Base-by-base conservation (phyloP, 2,797 vertebrate genomes). In the Lutjanus campechanus region DNA sequence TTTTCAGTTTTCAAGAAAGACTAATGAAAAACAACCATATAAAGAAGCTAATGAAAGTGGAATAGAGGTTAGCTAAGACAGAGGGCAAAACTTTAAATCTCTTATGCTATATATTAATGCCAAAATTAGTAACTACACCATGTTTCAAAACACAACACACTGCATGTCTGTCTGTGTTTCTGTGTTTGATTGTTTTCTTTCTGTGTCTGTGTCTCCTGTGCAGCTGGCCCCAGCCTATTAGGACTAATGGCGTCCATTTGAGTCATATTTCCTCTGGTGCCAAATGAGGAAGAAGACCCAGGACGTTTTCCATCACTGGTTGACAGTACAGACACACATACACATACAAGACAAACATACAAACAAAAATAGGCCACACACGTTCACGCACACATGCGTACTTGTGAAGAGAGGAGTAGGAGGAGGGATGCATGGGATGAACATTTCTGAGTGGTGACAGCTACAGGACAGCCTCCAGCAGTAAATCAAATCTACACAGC, bases 211-310 rank as follows among this genome's bases (percentile, higher is more conserved):
- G 61, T 83, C 2, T 71, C 20, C 69, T 63, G 44, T 66, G 76
- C 88, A 90, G 88, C 90, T 89, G 92, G 85, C 84, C 76, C 65
- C 56, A 8, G 49, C 65, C 81, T 82, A 89, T 91, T 86, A 88
- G 77, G 66, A 86, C 86, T 87, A 89, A 92, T 90, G 78, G 72
- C 9, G 51, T 85, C 84, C 77, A 88, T 90, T 85, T 90, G 88
- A 91, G 85, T 89, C 88, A 87, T 84, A 90, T 86, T 93, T 92
- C 92, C 91, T 90, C 81, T 86, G 81, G 79, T 73, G 68, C 79
- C 76, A 90, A 89, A 91, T 88, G 84, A 93, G 89, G 86, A 91
- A 89, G 84, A 88, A 16, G 83, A 87, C 75, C 75, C 88, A 86
- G 82, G 80, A 90, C 65, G 6, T 83, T 83, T 90, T 91, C 83